These are phyloP conservation scores for Netelia melanura DNA, from an alignment of 2,888 invertebrate species.

Conservation along the genomic window DNA sequence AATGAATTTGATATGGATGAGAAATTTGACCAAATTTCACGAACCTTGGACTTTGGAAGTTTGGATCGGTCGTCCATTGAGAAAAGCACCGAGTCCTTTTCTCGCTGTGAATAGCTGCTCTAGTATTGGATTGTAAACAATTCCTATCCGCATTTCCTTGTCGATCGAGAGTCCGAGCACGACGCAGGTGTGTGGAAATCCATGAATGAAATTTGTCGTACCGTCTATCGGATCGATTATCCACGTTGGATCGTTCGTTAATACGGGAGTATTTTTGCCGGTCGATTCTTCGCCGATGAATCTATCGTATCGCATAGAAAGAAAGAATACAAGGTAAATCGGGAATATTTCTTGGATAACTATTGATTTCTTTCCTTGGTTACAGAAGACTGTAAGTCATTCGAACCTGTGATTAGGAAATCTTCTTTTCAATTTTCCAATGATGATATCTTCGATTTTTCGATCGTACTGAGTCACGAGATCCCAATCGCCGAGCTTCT, in stretches of 20 bases:
- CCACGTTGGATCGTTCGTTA: conserved; percentile 93
- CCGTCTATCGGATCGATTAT: conserved; percentile 96
- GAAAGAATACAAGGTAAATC: too few species aligned
- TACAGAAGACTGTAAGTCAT: conserved; percentile 7
- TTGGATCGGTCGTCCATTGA: conserved; percentile 89
- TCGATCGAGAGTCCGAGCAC: conserved; percentile 89
- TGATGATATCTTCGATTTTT: conserved; percentile 91
- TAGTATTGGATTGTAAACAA: conserved; percentile 92
- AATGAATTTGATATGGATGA: conserved; percentile 18
- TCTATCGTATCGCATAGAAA: conserved; percentile 82
- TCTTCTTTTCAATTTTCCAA: conserved; percentile 86
- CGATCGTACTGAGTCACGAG: conserved; percentile 93
- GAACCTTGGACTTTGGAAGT: conserved; percentile 87
- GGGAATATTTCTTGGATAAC: too few species aligned
- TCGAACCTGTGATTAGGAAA: conserved; percentile 88
- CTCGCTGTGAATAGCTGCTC: conserved; percentile 91
- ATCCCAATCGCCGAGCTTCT: conserved; percentile 90
- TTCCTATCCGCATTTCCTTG: conserved; percentile 88
- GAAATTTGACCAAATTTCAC: neutral
- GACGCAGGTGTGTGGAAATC: conserved; percentile 89
- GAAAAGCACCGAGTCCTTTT: conserved; percentile 91
- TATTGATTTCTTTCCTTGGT: neutral
- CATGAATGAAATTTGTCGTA: conserved; percentile 94
- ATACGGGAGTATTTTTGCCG: conserved; percentile 86
- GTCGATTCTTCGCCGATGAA: conserved; percentile 94